Evolutionary conservation across 2,113 vertebrate genomes (phyloP).

Genomic region (Suncus etruscus): DNA sequence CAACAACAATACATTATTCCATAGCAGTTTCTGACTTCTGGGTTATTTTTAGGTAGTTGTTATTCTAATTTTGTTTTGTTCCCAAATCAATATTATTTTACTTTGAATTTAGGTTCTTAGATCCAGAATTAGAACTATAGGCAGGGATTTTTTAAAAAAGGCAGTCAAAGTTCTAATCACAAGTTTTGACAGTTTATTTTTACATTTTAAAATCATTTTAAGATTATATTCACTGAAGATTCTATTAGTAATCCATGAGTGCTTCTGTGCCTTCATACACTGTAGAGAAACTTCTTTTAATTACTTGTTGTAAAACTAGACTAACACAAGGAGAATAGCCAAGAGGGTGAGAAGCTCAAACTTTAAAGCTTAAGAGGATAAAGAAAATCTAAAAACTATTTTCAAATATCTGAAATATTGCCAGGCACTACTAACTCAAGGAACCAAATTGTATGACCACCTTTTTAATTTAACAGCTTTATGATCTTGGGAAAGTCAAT

Average conservation of each 20-base stretch:
- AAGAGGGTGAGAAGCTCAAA: slow-evolving; percentile 27
- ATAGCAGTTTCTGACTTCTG: not conserved
- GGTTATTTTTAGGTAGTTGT: not conserved
- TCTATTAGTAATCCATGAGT: not conserved
- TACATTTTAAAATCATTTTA: not conserved
- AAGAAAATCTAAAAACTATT: not conserved
- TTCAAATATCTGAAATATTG: slow-evolving; percentile 17
- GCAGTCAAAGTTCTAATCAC: not conserved
- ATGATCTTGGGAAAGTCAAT: not conserved
- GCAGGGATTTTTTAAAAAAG: not conserved
- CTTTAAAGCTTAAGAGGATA: not conserved
- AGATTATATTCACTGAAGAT: not conserved
- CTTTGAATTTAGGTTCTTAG: not conserved
- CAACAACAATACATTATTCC: not conserved
- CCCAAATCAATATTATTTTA: slow-evolving; percentile 30
- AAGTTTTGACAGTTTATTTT: not conserved
- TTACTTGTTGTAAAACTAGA: slow-evolving; percentile 19
- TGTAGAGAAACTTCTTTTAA: not conserved
- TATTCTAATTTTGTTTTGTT: not conserved
- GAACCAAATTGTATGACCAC: not conserved
- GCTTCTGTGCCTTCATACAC: not conserved
- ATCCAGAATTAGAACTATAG: not conserved
- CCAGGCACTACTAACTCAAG: not conserved
- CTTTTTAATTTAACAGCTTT: slow-evolving; percentile 17
- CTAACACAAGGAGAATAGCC: not conserved